Evolutionary conservation across 2,797 vertebrate genomes (phyloP), one percentile per base, ranked within the genome.

Genomic region (Onychomys torridus): DNA sequence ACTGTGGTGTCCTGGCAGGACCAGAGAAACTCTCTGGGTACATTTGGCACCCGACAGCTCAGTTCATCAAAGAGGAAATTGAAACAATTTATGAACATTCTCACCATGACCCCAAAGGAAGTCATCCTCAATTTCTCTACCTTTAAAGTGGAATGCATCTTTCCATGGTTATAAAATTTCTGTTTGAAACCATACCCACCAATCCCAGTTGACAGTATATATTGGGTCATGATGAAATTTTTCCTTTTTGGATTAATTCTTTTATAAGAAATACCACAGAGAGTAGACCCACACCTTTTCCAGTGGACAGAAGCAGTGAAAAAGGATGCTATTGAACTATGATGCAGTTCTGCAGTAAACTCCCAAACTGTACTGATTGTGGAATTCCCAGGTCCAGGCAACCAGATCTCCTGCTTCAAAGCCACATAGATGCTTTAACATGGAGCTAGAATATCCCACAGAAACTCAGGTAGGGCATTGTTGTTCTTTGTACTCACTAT

Each of bases 191-290:
- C 1, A 32, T 12, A 21, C 3, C 4, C 2, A 65, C 29, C 1
- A 16, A 34, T n/a, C 23, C 16, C 12, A n/a, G 4, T 5, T 52
- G 40, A 23, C 55, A 29, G 4, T n/a, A n/a, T 19, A 32, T 17
- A 49, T 17, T 23, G 34, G 12, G 12, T 14, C 11, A 63, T 9
- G n/a, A 78, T 25, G 6, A 23, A n/a, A 34, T 7, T 43, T 4
- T 0, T 49, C 34, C 14, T 6, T 9, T 23, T 49, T 6, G 10
- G 13, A 46, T 13, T 52, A 46, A 14, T 40, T 3, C 0, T 0
- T 46, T 78, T 84, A 21, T 69, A 34, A 92, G 46, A n/a, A 27
- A 63, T 13, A 34, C 8, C 23, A n/a, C 16, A 40, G 63, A n/a
- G 8, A 12, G 0, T 0, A 57, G 6, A 4, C 0, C 7, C 12